Conservation (phyloP, 1,140 invertebrate genomes). For the Trachelipus rathkii region DNA sequence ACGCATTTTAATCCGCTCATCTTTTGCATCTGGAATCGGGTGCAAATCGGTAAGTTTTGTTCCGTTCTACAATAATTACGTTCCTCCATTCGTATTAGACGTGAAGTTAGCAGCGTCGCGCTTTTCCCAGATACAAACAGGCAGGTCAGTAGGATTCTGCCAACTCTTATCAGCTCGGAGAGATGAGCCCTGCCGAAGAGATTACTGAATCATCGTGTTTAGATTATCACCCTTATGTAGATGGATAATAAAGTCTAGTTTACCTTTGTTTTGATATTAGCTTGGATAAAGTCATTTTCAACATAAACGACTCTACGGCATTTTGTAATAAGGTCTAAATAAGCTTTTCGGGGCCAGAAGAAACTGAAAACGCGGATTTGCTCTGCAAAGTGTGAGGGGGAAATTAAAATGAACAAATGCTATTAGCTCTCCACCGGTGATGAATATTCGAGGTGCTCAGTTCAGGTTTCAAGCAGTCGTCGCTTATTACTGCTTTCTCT, state of each 20-base stretch:
- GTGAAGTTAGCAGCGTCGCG: constrained; percentile 34
- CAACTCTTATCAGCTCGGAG: constrained; percentile 40
- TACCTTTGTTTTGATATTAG: background rate
- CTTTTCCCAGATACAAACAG: constrained; percentile 39
- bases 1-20: background rate
- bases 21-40: constrained; percentile 11
- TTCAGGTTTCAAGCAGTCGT: constrained; percentile 42
- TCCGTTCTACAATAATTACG: background rate
- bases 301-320: constrained; percentile 21
- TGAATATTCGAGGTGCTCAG: constrained; percentile 43
- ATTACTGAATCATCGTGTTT: constrained; percentile 23
- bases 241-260: constrained; percentile 23
- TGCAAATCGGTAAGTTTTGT: constrained; percentile 7
- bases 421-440: constrained; percentile 42
- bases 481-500: constrained; percentile 38
- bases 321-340: constrained; percentile 22
- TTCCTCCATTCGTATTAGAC: constrained; percentile 33
- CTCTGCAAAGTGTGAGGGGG: constrained; percentile 42
- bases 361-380: constrained; percentile 41
- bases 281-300: background rate
- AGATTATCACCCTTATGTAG: constrained; percentile 32
- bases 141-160: constrained; percentile 39
- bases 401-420: constrained; percentile 45
- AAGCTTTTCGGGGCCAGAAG: background rate
- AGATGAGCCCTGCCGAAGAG: constrained; percentile 40